These are phyloP conservation scores for Physocephala rufipes DNA, from an alignment of 2,888 invertebrate genomes.

Conservation along the genomic window DNA sequence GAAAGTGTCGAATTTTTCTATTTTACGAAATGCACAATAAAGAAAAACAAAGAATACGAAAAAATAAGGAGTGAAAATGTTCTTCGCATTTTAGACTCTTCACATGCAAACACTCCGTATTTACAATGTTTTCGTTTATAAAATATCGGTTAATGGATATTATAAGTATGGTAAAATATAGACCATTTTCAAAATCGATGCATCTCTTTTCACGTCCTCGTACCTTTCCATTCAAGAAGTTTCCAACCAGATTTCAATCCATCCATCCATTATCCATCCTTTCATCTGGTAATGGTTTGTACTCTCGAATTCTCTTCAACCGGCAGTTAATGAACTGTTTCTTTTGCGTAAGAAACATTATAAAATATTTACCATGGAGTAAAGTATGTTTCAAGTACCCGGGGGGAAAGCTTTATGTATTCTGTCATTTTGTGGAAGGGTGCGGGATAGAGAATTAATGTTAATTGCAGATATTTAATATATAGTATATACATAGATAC, in stretches of 20 bases:
- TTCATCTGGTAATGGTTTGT: not conserved
- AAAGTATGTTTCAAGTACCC: not conserved
- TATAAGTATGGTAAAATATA: not conserved
- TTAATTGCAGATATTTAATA: too few species aligned
- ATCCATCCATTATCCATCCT: not conserved
- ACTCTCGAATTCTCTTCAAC: too few species aligned
- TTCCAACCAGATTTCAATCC: not conserved
- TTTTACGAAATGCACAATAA: constrained; percentile 16
- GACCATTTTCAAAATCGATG: too few species aligned
- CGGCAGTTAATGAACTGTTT: not conserved
- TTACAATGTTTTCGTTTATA: not conserved
- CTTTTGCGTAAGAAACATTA: constrained; percentile 27
- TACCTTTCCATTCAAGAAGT: too few species aligned
- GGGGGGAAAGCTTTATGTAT: not conserved
- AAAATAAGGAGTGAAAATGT: not conserved
- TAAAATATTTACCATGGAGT: too few species aligned
- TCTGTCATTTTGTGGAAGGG: not conserved
- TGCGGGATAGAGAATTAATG: too few species aligned
- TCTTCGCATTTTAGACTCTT: too few species aligned
- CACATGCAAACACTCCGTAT: not conserved
- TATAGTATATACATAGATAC: too few species aligned
- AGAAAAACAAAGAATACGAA: not conserved
- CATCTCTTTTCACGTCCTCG: too few species aligned
- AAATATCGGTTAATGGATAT: not conserved
- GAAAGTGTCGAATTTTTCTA: constrained; percentile 27